Percentiles rank a stretch among this genome's conserved stretches.
Evolutionary conservation across 2,797 vertebrate species (phyloP).

Genomic region (Microcaecilia unicolor): DNA sequence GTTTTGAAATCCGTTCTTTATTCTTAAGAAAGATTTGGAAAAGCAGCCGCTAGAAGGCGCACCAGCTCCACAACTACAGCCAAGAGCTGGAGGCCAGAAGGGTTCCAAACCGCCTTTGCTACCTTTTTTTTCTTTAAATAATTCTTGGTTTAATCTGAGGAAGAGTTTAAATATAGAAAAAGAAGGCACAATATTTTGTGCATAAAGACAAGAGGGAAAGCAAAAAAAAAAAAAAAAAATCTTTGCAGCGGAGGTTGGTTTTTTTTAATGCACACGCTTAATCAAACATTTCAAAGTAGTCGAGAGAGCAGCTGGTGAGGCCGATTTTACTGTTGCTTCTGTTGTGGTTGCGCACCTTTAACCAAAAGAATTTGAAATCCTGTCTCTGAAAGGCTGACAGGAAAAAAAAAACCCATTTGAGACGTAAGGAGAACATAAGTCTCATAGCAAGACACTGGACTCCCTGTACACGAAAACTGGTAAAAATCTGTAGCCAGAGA

Average conservation of each 20-base stretch:
- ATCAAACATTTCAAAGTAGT: no score
- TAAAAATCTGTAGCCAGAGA: not conserved
- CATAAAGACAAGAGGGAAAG: not conserved
- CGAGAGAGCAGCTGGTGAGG: no score
- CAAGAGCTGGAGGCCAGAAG: conserved; percentile 9
- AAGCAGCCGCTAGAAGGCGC: conserved; percentile 53
- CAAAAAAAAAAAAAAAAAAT: no score
- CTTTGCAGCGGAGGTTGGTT: not conserved
- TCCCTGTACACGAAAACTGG: conserved; percentile 8
- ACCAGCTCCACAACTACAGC: conserved; percentile 39
- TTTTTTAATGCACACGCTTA: no score
- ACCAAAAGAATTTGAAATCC: not conserved
- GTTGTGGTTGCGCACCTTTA: not conserved
- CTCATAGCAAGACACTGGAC: conserved; percentile 5
- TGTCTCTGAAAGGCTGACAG: not conserved
- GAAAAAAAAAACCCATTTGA: no score
- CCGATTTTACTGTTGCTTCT: no score
- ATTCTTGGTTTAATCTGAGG: not conserved
- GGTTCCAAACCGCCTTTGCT: conserved; percentile 1
- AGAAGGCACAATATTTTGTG: not conserved
- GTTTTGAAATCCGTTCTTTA: conserved; percentile 11
- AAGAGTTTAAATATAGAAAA: not conserved
- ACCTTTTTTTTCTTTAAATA: not conserved
- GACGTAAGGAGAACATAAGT: not conserved
- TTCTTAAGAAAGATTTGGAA: no score